Conservation (phyloP, 2,888 invertebrate genomes). For the Odontocolon sp. region DNA sequence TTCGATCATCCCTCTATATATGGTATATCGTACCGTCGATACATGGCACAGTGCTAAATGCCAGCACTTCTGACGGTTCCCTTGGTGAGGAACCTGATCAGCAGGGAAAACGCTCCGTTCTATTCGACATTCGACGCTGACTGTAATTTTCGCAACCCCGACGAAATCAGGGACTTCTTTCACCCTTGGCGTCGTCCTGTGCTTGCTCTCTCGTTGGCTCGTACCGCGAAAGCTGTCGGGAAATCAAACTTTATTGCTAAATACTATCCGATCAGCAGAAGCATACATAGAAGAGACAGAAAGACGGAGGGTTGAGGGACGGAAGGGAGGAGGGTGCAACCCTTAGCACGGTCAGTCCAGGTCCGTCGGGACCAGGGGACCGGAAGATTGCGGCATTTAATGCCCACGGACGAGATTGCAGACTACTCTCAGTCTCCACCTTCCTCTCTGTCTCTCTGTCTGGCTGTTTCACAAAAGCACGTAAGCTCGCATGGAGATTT, state of each 20-base stretch:
- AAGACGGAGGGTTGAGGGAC: constrained; percentile 15
- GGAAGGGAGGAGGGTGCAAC: constrained; percentile 40
- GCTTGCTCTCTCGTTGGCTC: constrained; percentile 28
- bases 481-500: constrained; percentile 36
- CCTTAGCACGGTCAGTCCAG: constrained; percentile 56
- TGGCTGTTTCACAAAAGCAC: constrained; percentile 57
- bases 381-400: constrained; percentile 65
- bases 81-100: constrained; percentile 29
- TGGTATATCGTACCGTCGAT: constrained; percentile 29
- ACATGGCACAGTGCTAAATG: constrained; percentile 51
- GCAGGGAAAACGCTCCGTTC: constrained; percentile 41
- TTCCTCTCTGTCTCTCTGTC: constrained; percentile 23
- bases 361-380: constrained; percentile 59
- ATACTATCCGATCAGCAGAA: constrained; percentile 80
- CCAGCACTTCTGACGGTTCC: constrained; percentile 40
- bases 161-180: constrained; percentile 80
- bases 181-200: constrained; percentile 54
- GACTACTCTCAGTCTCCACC: constrained; percentile 45
- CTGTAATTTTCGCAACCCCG: constrained; percentile 80
- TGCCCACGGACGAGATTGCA: constrained; percentile 71
- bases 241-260: constrained; percentile 81
- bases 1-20: constrained; percentile 17
- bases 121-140: constrained; percentile 58
- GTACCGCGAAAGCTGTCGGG: constrained; percentile 68
- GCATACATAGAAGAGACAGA: constrained; percentile 61